These are phyloP conservation scores for Andrena bucephala DNA, from an alignment of 2,888 invertebrate genomes.

Conservation along the genomic window DNA sequence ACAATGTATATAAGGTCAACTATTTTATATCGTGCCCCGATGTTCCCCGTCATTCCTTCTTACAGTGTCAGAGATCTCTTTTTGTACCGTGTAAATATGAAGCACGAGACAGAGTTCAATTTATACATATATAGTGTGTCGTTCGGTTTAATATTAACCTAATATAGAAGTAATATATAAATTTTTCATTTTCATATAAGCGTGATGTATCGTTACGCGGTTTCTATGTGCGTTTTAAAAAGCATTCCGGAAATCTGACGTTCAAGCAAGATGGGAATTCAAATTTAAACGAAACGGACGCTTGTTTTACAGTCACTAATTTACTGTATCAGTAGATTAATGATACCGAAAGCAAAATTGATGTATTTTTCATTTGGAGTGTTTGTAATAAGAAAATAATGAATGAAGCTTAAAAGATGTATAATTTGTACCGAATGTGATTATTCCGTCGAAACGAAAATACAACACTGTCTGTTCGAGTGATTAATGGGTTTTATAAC, in stretches of 20 bases:
- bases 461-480: constrained; percentile 3
- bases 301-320: constrained; percentile 33
- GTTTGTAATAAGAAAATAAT: constrained; percentile 48
- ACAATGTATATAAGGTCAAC: constrained; percentile 75
- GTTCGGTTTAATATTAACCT: constrained; percentile 27
- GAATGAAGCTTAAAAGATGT: constrained; percentile 25
- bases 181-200: constrained; percentile 46
- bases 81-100: constrained; percentile 57
- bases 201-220: constrained; percentile 12
- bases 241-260: constrained; percentile 42
- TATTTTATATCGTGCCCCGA: constrained; percentile 49
- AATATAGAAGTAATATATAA: constrained; percentile 37
- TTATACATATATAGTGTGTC: constrained; percentile 12
- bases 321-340: constrained; percentile 48
- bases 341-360: constrained; percentile 4
- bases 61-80: constrained; percentile 39
- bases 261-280: background rate
- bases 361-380: constrained; percentile 31
- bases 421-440: constrained; percentile 33
- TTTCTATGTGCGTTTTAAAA: constrained; percentile 22
- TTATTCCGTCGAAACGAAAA: constrained; percentile 17
- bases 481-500: too few relatives aligned
- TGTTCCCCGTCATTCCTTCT: constrained; percentile 55
- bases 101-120: constrained; percentile 35
- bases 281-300: constrained; percentile 10